Evolutionary conservation across 30 jellyfish, hydroid and myxozoan genomes (phyloP), one percentile per base, ranked within the genome.

Genomic region (Pelagia noctiluca): DNA sequence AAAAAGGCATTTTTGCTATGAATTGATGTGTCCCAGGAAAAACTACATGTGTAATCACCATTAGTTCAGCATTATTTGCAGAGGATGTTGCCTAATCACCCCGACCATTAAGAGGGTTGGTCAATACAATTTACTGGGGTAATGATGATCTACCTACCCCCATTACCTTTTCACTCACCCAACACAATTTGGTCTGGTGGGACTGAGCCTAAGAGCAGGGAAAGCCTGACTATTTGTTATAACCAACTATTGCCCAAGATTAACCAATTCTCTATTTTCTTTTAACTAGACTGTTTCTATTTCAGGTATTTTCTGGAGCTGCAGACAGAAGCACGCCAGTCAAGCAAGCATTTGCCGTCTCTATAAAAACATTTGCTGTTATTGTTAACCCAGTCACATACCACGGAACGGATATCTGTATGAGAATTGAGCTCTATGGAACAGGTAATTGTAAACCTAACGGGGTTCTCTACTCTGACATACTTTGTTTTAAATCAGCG

Each of bases 351-450:
- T 68, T 86, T 23, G 36, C 50, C 11, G 34, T 49, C 5, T 3
- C 77, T 28, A 62, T 74, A 12, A 62, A 32, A 10, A 83, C 86
- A 32, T 50, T 74, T 34, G 80, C 67, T 35, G 21, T 86, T 1
- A 60, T 60, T 48, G 69, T 86, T 23, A 68, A 38, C 32, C 96
- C 96, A 34, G 86, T 61, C 29, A 32, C 85, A 12, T 76, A 69
- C 46, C 78, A 67, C 34, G 96, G 96, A 31, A 86, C 75, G 31
- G 96, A 86, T 37, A 65, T 75, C 25, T 86, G 96, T 35, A 33
- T 86, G 85, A 42, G 96, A 34, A 67, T 75, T 35, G 96, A 86
- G 46, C 57, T 86, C 23, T 86, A 82, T 31, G 92, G 92, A 2
- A n/a, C n/a, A 22, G 85, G 90, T 79, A 31, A 11, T 32, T 36